phyloP scores from a whole-genome alignment of 2,888 invertebrate genomes.

The Hypena proboscidalis region DNA sequence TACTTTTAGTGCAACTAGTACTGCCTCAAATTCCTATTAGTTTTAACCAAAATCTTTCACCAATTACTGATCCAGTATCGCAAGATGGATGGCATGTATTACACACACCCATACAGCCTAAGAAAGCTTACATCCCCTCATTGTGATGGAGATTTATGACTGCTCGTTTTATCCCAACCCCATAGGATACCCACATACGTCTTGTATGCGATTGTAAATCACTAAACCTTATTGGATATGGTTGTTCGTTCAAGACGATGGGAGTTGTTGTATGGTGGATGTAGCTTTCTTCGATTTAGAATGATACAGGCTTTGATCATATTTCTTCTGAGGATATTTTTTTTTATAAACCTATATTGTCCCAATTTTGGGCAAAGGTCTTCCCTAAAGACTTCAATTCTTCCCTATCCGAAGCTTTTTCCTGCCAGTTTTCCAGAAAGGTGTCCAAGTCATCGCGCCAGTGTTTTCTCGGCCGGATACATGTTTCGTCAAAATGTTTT shows the following conservation, averaged over 20 bases:
- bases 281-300: no score
- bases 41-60: slow-evolving; percentile 14
- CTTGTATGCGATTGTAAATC: slow-evolving; percentile 38
- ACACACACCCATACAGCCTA: slow-evolving; percentile 40
- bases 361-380: no score
- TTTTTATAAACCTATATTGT: no score
- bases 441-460: no score
- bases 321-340: no score
- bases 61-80: slow-evolving; percentile 59
- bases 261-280: background rate
- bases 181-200: slow-evolving; percentile 30
- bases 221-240: slow-evolving; percentile 14
- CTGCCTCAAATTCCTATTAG: background rate
- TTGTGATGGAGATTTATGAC: slow-evolving; percentile 53
- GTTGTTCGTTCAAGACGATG: background rate
- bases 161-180: slow-evolving; percentile 37
- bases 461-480: no score
- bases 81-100: slow-evolving; percentile 61
- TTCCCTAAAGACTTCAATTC: no score
- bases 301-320: no score
- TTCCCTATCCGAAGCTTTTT: no score
- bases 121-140: slow-evolving; percentile 19
- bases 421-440: no score
- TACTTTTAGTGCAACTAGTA: no score
- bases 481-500: no score